Base-by-base conservation (phyloP, 1,140 invertebrate genomes). In the Drosophila miranda region DNA sequence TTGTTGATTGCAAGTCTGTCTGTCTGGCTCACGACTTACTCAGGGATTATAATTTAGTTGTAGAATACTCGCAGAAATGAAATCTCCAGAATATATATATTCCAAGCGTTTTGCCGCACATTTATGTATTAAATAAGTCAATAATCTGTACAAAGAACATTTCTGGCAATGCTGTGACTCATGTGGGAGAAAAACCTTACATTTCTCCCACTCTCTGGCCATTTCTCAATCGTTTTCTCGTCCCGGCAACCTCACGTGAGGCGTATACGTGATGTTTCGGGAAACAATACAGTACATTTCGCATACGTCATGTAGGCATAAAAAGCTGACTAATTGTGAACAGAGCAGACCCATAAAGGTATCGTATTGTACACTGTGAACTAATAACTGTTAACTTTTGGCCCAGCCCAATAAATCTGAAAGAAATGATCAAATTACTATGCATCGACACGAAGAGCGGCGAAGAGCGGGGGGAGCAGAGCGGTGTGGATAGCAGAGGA, bases 231-330 rank as follows among this genome's bases (percentile, higher is more conserved):
- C 52, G 51, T 49, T 72, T 46, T 48, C 55, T 38, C 8, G 9
- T 4, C 13, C 53, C 44, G 49, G 28, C 44, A 51, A 43, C 54
- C 50, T 75, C 72, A 75, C 71, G 71, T 75, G 72, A 54, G 53
- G 61, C 72, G 72, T 75, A 75, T 75, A 75, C 72, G 72, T 75
- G 72, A 75, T 75, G 34, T 75, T 38, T 75, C 59, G 50, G 34
- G 30, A 67, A 75, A 60, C 54, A 75, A 75, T 68, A 75, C 67
- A 75, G 59, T 75, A 67, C 55, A 75, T 75, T 67, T 57, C 72
- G 72, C 55, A 75, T 75, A 75, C 71, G 72, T 75, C 71, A 75
- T 75, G 72, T 75, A 55, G 54, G 21, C 53, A 50, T 43, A 21
- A 51, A 57, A 51, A 57, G 48, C 50, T 66, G 71, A 74, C 55